Evolutionary conservation across 1,140 invertebrate genomes (phyloP).

Genomic region (Drepana arcuata): DNA sequence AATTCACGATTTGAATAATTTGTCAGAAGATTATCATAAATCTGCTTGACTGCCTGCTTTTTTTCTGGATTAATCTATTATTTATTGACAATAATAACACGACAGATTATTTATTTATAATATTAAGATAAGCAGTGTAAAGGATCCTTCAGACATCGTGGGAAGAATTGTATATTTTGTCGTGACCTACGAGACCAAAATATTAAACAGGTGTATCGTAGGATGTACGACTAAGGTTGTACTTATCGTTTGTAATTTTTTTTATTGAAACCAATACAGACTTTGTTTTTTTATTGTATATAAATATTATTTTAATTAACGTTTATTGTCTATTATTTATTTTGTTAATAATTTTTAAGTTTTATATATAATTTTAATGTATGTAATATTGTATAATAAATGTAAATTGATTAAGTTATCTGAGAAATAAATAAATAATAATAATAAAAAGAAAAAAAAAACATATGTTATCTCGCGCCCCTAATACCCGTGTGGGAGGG

Average conservation of each 20-base stretch:
- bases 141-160: conserved; percentile 11
- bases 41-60: no score
- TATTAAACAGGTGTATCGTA: conserved; percentile 7
- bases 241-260: conserved; percentile 1
- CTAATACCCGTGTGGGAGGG: not conserved
- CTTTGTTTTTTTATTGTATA: conserved; percentile 3
- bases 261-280: not conserved
- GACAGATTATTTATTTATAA: no score
- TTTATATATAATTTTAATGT: no score
- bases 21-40: no score
- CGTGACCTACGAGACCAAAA: conserved; percentile 8
- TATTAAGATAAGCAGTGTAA: conserved; percentile 13
- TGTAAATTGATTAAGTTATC: no score
- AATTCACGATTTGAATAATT: no score
- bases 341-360: no score
- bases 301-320: no score
- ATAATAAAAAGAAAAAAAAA: conserved; percentile 19
- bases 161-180: conserved; percentile 7
- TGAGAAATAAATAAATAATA: conserved; percentile 6
- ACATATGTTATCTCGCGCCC: conserved; percentile 12
- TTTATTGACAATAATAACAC: no score
- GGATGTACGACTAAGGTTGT: not conserved
- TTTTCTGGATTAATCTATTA: no score
- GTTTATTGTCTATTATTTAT: no score
- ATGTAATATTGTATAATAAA: no score